Evolutionary conservation across 2,888 invertebrate species (phyloP), one percentile per base, ranked within the genome.

Genomic region (Philereme transversata): DNA sequence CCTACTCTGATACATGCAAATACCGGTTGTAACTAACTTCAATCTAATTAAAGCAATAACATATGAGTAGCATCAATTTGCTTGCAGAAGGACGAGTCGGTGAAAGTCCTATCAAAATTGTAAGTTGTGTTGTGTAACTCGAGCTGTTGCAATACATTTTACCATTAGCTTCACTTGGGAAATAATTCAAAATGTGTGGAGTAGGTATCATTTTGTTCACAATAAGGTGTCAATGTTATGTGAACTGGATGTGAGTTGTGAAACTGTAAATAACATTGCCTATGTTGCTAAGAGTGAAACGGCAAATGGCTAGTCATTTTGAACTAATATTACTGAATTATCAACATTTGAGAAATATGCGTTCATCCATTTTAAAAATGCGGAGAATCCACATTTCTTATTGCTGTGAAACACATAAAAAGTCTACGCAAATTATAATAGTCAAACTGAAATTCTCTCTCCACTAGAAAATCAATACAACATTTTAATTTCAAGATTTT

Each of bases 201-300:
- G 46, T 52, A 57, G 10, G 10, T 43, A 5, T 45, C 51, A 57
- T 55, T 53, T 46, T 51, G 53, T 48, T 62, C 60, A 75, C 73
- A 75, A 76, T 74, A 72, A 71, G 65, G 64, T 70, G 64, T 71
- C 70, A 66, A 67, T 70, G 71, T 59, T 66, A 67, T 60, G 10
- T 57, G 67, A 64, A 54, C 53, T 48, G 58, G 62, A 62, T 68
- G 64, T 50, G 66, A 69, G 67, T 73, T 75, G 70, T 61, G 71
- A 71, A 71, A 74, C 62, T 57, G 49, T 43, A 54, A 62, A 53
- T 55, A 65, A 67, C 64, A 63, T 10, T 43, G 10, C 4, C 10
- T 10, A 10, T n/a, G 41, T 8, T n/a, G 0, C 43, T 5, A 10
- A 10, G 43, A 5, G n/a, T 43, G 10, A 4, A 2, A 22, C 22